Conservation (phyloP, 2,888 invertebrate genomes). For the Chironomus tentans region DNA sequence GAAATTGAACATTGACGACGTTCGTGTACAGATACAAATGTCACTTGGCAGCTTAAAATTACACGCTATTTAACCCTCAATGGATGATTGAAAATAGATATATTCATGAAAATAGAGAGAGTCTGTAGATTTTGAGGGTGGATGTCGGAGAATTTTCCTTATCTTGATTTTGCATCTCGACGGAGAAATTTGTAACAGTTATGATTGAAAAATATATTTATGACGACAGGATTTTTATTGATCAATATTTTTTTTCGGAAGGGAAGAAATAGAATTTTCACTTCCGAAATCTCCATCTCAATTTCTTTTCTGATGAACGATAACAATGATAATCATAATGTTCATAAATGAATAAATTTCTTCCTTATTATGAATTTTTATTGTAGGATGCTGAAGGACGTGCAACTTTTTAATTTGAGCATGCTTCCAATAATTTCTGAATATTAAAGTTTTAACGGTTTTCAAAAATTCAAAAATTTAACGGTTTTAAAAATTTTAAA, state of each 20-base stretch:
- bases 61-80: conserved; percentile 27
- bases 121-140: conserved; percentile 3
- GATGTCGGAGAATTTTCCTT: neutral
- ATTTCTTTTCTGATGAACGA: neutral
- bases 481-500: too few species aligned
- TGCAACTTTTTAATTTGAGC: too few species aligned
- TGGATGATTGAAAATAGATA: conserved; percentile 25
- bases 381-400: too few species aligned
- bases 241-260: too few species aligned
- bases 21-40: neutral
- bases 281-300: neutral
- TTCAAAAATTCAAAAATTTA: too few species aligned
- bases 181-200: neutral
- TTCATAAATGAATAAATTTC: too few species aligned
- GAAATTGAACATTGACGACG: neutral
- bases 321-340: neutral
- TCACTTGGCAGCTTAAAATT: conserved; percentile 23
- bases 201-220: neutral
- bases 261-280: too few species aligned
- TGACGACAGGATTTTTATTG: too few species aligned
- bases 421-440: too few species aligned
- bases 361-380: too few species aligned
- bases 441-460: too few species aligned
- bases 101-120: neutral
- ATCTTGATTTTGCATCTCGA: neutral